Conservation (phyloP, 2,797 vertebrate genomes). For the Trichosurus vulpecula region DNA sequence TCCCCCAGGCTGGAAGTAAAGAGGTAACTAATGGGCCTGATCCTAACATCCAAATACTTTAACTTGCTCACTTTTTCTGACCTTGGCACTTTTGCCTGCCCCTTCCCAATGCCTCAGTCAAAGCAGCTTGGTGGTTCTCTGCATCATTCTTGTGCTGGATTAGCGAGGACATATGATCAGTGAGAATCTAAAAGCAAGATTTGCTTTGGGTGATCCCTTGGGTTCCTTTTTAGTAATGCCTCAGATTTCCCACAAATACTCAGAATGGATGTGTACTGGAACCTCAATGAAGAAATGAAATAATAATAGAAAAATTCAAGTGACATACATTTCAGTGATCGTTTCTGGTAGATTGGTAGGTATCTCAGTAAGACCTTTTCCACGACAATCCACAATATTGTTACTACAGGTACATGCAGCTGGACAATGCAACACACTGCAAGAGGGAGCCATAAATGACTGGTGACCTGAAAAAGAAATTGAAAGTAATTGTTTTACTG, state of each 20-base stretch:
- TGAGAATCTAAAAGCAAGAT: constrained; percentile 35
- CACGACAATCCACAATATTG: constrained; percentile 98
- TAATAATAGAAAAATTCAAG: background rate
- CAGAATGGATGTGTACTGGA: background rate
- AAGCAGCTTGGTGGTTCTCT: too few species aligned
- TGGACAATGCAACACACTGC: constrained; percentile 97
- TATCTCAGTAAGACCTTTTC: constrained; percentile 95
- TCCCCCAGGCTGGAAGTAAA: background rate
- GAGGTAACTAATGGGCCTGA: background rate
- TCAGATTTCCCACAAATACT: constrained; percentile 13
- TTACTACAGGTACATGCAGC: constrained; percentile 97
- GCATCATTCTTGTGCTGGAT: too few species aligned
- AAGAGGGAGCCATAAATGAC: constrained; percentile 92
- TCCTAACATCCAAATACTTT: background rate
- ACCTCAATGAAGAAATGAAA: background rate
- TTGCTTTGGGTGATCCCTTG: constrained; percentile 36
- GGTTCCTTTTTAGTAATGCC: constrained; percentile 22
- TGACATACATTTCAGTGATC: constrained; percentile 97
- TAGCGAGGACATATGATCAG: background rate
- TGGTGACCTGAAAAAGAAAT: constrained; percentile 90
- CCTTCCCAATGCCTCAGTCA: too few species aligned
- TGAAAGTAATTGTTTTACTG: constrained; percentile 1
- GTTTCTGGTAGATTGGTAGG: constrained; percentile 98
- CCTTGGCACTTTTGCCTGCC: too few species aligned
- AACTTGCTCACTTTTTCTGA: too few species aligned